Evolutionary conservation across 2,888 invertebrate genomes (phyloP), one percentile per base, ranked within the genome.

Genomic region (Laspeyria flexula): DNA sequence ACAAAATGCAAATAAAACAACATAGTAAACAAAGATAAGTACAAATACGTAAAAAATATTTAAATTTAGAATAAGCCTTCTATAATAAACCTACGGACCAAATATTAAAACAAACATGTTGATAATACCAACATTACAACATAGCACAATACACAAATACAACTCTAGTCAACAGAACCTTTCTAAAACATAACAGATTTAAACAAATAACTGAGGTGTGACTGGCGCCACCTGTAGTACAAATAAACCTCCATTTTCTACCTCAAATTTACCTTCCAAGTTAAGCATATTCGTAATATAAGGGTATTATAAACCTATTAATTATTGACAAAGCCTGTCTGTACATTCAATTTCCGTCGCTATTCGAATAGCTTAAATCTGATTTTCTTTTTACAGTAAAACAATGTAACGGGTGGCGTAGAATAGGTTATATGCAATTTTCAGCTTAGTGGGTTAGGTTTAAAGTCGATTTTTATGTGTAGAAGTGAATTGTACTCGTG

Each of bases 251-350:
- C 6, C 31, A 31, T 13, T 12, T 11, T 7, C 30, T n/a, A n/a
- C 5, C 30, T 30, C 11, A 30, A 31, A 13, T 31, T 31, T 31
- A 31, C 15, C 13, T 31, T 13, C 30, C 6, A 18, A 34, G 16
- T 10, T 34, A 34, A 18, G n/a, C 5, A 31, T 30, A 30, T 30
- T 11, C 30, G 30, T 6, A 16, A 21, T 3, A 12, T 11, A 30
- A 1, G 6, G 1, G 31, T 1, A 37, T 39, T 39, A 27, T 39
- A 15, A 27, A 39, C 25, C 3, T 16, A 34, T 43, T 43, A 43
- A 43, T 43, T 55, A 57, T 60, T 60, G 57, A 58, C 58, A 54
- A 45, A 59, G 60, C 53, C 59, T 23, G 54, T 58, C 57, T 63
- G 9, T 11, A n/a, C 50, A 53, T 15, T 55, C 43, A 43, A 62